These are phyloP conservation scores for Chondrosia reniformis DNA, from an alignment of 37 sponge, comb jelly and placozoan species.

Conservation along the genomic window DNA sequence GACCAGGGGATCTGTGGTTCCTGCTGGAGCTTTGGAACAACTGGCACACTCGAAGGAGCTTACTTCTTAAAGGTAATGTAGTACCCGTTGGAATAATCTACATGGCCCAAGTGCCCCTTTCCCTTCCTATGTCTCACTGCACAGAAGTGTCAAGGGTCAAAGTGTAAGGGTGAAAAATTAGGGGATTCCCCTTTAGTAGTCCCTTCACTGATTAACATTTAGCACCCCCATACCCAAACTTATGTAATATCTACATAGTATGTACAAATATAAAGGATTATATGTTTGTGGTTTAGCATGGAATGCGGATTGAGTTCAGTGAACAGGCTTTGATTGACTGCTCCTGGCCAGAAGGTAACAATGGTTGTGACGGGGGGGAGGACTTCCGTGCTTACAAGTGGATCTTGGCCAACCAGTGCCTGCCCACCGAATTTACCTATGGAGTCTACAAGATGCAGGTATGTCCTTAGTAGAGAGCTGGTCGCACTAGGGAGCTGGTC, in stretches of 20 bases:
- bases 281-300: background rate
- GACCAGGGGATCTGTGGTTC: slow-evolving; percentile 98
- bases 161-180: background rate
- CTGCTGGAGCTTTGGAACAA: slow-evolving; percentile 98
- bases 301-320: slow-evolving; percentile 45
- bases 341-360: slow-evolving; percentile 96
- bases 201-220: no score
- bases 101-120: no score
- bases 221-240: no score
- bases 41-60: slow-evolving; percentile 91
- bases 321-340: slow-evolving; percentile 91
- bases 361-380: slow-evolving; percentile 99
- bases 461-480: no score
- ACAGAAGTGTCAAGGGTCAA: no score
- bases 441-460: slow-evolving; percentile 90
- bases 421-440: slow-evolving; percentile 74
- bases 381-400: slow-evolving; percentile 88
- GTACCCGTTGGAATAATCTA: no score
- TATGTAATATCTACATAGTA: no score
- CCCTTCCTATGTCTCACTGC: no score
- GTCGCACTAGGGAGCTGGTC: no score
- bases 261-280: no score
- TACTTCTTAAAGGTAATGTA: slow-evolving; percentile 74
- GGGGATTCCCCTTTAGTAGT: no score
- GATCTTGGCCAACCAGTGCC: slow-evolving; percentile 81